Conservation (phyloP, 2,113 vertebrate genomes). For the Mobula birostris region DNA sequence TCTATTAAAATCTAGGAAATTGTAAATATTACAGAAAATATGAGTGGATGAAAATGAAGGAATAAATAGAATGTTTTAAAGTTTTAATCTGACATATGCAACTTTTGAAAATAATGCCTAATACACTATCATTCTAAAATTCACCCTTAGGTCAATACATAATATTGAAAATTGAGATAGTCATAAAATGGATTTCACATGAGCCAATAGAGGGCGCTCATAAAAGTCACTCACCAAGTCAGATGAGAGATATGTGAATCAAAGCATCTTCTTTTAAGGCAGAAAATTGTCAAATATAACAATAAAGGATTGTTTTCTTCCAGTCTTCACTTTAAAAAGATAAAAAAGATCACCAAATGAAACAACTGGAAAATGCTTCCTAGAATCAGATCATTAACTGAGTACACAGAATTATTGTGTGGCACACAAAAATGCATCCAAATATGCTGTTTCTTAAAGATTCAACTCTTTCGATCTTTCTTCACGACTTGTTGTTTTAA, state of each 20-base stretch:
- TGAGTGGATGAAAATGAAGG: neutral
- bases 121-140: neutral
- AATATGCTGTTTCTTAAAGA: neutral
- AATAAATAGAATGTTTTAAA: neutral
- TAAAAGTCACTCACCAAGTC: neutral
- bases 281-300: neutral
- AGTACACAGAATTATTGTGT: neutral
- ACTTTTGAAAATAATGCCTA: neutral
- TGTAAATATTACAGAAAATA: neutral
- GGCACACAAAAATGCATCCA: neutral
- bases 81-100: neutral
- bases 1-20: too few species aligned
- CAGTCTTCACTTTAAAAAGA: neutral
- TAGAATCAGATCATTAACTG: neutral
- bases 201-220: constrained; percentile 7
- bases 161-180: neutral
- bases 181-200: neutral
- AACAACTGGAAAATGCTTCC: neutral
- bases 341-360: neutral
- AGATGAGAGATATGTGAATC: neutral
- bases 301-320: neutral
- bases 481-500: neutral
- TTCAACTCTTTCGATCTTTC: neutral
- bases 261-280: neutral
- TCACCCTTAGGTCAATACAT: neutral